phyloP scores from a whole-genome alignment of 2,113 vertebrate species.

The Chionodraco myersi region DNA sequence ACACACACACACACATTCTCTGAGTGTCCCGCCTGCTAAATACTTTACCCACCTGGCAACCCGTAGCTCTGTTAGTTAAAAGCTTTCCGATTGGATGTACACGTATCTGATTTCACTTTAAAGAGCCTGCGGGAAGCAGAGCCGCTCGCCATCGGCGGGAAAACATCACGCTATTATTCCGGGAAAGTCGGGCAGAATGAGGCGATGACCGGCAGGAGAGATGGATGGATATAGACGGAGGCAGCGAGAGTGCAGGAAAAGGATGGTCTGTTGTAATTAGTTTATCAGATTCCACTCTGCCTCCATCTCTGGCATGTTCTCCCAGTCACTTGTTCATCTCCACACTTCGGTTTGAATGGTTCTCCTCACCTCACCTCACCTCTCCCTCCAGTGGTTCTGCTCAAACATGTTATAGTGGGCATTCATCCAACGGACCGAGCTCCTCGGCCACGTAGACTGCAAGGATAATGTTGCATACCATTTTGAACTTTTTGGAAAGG shows the following conservation, averaged over 20 bases:
- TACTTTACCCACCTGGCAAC: conserved; percentile 78
- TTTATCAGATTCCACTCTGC: conserved; percentile 76
- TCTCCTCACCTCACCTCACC: conserved; percentile 2
- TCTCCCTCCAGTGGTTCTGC: not conserved
- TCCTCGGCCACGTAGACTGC: no score
- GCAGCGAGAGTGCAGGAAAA: conserved; percentile 81
- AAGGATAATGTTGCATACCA: no score
- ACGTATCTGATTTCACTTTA: conserved; percentile 83
- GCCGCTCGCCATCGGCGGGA: conserved; percentile 83
- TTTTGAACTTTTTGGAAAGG: no score
- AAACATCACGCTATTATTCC: conserved; percentile 83
- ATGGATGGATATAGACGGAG: conserved; percentile 68
- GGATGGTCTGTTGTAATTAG: conserved; percentile 79
- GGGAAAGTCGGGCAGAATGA: conserved; percentile 81
- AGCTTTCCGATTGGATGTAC: conserved; percentile 78
- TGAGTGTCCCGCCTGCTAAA: conserved; percentile 67
- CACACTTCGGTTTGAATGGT: not conserved
- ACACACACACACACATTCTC: conserved; percentile 29
- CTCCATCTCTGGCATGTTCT: conserved; percentile 61
- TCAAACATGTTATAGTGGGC: not conserved
- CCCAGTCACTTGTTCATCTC: conserved; percentile 14
- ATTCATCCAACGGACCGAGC: no score
- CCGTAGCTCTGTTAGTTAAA: conserved; percentile 82
- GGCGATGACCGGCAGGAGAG: conserved; percentile 79
- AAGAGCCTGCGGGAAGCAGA: conserved; percentile 86